These are phyloP conservation scores for Girardia tigrina DNA, from an alignment of 2,888 invertebrate genomes.

Conservation along the genomic window DNA sequence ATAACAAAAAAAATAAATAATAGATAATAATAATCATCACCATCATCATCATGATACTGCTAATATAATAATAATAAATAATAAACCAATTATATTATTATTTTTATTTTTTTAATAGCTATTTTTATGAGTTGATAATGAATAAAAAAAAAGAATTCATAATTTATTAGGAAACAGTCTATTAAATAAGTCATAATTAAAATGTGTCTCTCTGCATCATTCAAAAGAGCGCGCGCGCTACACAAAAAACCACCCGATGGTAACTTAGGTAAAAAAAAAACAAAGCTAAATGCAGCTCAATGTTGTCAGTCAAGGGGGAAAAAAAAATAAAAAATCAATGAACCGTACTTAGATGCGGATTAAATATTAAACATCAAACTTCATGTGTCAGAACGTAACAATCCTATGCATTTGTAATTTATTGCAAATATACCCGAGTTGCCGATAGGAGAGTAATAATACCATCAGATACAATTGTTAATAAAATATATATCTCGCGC, in stretches of 20 bases:
- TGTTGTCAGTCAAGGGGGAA: slow-evolving; percentile 18
- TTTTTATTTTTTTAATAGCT: slow-evolving; percentile 14
- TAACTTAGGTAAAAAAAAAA: not conserved
- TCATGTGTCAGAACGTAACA: slow-evolving; percentile 23
- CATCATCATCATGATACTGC: no score
- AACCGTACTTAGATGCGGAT: slow-evolving; percentile 4
- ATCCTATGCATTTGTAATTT: slow-evolving; percentile 23
- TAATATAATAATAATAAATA: no score
- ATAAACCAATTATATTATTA: no score
- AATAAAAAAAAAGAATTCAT: not conserved
- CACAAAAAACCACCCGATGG: not conserved
- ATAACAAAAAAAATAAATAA: no score
- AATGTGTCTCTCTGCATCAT: slow-evolving; percentile 17
- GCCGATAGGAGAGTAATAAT: not conserved
- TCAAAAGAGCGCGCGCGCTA: slow-evolving; percentile 6
- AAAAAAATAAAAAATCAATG: slow-evolving; percentile 21
- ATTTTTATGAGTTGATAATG: not conserved
- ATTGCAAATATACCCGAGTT: slow-evolving; percentile 7
- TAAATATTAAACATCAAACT: slow-evolving; percentile 23
- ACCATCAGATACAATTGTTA: slow-evolving; percentile 12
- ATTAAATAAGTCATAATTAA: slow-evolving; percentile 12
- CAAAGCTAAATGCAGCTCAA: slow-evolving; percentile 1
- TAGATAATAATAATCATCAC: no score
- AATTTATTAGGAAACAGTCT: slow-evolving; percentile 23
- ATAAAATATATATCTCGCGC: not conserved